Conservation (phyloP, 2,888 invertebrate species). For the Melanchra persicariae region DNA sequence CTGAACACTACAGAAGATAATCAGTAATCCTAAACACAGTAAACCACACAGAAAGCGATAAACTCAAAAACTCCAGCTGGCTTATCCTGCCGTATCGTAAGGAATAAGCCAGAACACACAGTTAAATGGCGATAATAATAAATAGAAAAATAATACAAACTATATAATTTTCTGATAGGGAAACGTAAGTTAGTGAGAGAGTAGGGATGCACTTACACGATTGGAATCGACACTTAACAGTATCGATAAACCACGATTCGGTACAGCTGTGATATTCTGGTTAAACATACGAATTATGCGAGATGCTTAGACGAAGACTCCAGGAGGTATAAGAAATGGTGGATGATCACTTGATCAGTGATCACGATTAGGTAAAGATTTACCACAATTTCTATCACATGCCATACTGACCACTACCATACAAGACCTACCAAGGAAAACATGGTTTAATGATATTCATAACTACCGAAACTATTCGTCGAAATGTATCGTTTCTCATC, state of each 20-base stretch:
- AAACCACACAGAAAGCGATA: constrained; percentile 35
- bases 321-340: neutral
- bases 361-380: too few relatives aligned
- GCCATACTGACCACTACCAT: too few relatives aligned
- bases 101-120: constrained; percentile 25
- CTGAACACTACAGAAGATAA: constrained; percentile 39
- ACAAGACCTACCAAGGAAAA: neutral
- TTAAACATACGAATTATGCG: too few relatives aligned
- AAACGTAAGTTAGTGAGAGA: constrained; percentile 28
- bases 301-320: neutral
- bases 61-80: constrained; percentile 26
- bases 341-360: neutral
- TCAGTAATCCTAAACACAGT: constrained; percentile 44
- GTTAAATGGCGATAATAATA: constrained; percentile 37
- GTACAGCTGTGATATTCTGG: neutral
- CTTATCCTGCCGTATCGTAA: constrained; percentile 27
- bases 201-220: neutral
- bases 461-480: too few relatives aligned
- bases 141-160: constrained; percentile 54
- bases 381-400: too few relatives aligned
- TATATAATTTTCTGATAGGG: constrained; percentile 34
- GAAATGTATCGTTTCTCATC: neutral
- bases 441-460: neutral
- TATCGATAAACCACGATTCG: neutral
- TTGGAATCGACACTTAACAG: neutral